Evolutionary conservation across 2,113 vertebrate genomes (phyloP), one percentile per base, ranked within the genome.

Genomic region (Indicator maculatus): DNA sequence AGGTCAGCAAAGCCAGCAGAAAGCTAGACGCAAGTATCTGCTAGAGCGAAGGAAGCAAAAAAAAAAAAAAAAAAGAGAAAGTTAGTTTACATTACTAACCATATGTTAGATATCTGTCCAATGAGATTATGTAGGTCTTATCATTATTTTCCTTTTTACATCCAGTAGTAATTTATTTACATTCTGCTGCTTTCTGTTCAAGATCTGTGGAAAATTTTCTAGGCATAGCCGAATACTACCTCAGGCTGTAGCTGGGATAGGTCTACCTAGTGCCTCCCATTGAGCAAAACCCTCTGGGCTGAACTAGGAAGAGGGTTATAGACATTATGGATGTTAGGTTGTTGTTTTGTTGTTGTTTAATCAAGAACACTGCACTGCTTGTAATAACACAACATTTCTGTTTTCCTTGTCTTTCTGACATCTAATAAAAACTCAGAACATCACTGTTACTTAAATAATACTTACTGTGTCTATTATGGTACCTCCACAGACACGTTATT

Each of bases 331-430:
- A 69, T 73, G 24, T 28, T 28, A 28, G 27, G 9, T 56, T 56
- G 28, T 56, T 19, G 5, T 11, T 4, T 53, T 66, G 26, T 56
- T 71, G 52, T 85, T 38, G 44, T 76, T 93, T 69, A 79, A 66
- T 85, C 52, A 66, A 74, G 12, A 21, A 64, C 23, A 44, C 1
- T 5, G 18, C 18, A 53, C 28, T 77, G 26, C 11, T 91, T 88
- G 50, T 90, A 79, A 73, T 69, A 28, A n/a, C 11, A 19, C 7
- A 31, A 2, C 78, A 44, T 83, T 95, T 89, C 87, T 88, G 8
- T 58, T 90, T 93, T 79, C 31, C 17, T 73, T 91, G 36, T 82
- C 30, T 82, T 87, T 80, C 45, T 77, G 67, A 64, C 38, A 59
- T 55, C 52, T 93, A 73, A 52, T 66, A 83, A 93, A 72, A 84